Evolutionary conservation across 2,888 invertebrate genomes (phyloP).

Genomic region (Ceraclea dissimilis): DNA sequence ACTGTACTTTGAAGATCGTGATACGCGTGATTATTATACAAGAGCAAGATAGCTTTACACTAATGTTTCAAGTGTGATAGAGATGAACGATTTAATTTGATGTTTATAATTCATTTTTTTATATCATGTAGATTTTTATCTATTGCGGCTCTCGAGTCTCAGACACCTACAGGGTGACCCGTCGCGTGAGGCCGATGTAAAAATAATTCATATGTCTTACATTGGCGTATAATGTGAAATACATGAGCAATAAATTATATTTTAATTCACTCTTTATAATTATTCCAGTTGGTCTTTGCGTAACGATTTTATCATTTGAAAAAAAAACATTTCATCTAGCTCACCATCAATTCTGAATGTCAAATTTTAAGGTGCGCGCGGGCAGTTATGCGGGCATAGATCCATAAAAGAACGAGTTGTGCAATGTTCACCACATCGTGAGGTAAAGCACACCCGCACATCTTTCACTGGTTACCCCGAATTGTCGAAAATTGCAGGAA

Average conservation of each 20-base stretch:
- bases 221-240: constrained; percentile 3
- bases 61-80: background rate
- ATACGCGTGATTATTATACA: background rate
- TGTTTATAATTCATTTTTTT: too few species aligned
- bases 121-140: background rate
- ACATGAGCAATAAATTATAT: background rate
- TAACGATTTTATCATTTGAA: too few species aligned
- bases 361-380: too few species aligned
- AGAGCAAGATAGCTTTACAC: background rate
- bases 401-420: too few species aligned
- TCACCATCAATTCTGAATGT: too few species aligned
- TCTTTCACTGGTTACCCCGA: too few species aligned
- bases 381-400: too few species aligned
- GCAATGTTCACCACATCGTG: too few species aligned
- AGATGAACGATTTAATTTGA: background rate
- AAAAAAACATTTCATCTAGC: too few species aligned
- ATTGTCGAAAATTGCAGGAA: too few species aligned
- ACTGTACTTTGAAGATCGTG: background rate
- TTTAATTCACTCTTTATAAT: background rate
- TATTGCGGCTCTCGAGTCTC: background rate
- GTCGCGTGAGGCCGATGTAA: constrained; percentile 10
- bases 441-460: too few species aligned
- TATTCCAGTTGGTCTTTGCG: background rate
- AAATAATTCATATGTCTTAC: constrained; percentile 14
- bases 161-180: constrained; percentile 15